Base-by-base conservation (phyloP, 2,888 invertebrate species). In the Hesperia comma region DNA sequence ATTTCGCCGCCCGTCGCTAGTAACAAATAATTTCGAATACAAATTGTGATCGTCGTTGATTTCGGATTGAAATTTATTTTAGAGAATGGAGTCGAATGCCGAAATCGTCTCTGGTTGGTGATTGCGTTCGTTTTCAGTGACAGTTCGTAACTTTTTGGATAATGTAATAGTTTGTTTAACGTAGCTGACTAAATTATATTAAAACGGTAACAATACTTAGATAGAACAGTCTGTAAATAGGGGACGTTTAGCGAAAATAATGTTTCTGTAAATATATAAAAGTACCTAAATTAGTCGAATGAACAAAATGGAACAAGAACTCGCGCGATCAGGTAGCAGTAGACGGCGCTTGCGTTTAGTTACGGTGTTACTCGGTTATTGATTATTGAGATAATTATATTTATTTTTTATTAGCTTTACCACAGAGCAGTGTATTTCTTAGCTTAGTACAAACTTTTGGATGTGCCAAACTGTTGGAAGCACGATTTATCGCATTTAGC, bases 251-350 rank as follows among this genome's bases (percentile, higher is more conserved):
- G 86, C 71, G 79, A 80, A 81, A 83, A 84, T 51, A 79, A 83
- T 79, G 82, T 83, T 83, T 82, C 76, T 90, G 91, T 91, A 88
- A 79, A 90, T 90, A 90, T 81, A 80, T 75, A 77, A 80, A 76
- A 77, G 75, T 83, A 84, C 76, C 78, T 82, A 79, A 83, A 82
- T 78, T 88, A 88, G 81, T 81, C 78, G 82, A 85, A 85, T 82
- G 84, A 87, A 84, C 83, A 86, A 90, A 85, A 86, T 85, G 92
- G 92, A 92, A 92, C 92, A 90, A 84, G 86, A 83, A 90, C 92
- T 92, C 92, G 92, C 92, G 86, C 85, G 88, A 90, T 84, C 88
- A 90, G 88, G 78, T 88, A 91, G 87, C 79, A 77, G 80, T 89
- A 90, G 86, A 78, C 84, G 83, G 88, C 83, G 79, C 71, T 78